phyloP scores from a whole-genome alignment of 2,797 vertebrate genomes.

The Bradypus variegatus region DNA sequence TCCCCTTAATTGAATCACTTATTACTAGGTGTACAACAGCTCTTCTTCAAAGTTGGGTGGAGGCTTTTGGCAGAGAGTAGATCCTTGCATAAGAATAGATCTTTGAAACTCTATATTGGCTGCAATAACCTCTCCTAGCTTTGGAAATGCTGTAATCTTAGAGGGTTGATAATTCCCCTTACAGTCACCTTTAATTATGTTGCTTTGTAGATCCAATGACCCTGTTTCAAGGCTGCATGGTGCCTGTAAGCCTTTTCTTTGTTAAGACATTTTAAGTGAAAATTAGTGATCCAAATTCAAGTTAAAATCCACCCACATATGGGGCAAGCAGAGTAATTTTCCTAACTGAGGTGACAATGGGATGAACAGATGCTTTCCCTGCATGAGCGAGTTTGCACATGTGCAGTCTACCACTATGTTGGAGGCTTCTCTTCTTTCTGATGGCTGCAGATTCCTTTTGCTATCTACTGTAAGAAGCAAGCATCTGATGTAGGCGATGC shows the following conservation, averaged over 20 bases:
- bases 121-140: neutral
- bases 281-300: neutral
- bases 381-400: neutral
- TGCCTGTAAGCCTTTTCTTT: neutral
- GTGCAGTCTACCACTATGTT: too few relatives aligned
- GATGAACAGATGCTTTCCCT: neutral
- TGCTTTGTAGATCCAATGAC: neutral
- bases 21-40: neutral
- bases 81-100: neutral
- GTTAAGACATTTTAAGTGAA: neutral
- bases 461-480: neutral
- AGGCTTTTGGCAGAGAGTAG: neutral
- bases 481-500: neutral
- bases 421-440: neutral
- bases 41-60: neutral
- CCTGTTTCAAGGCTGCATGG: neutral
- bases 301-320: neutral
- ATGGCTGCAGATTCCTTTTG: neutral
- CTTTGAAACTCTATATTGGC: neutral
- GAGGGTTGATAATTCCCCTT: neutral
- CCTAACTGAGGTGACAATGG: neutral
- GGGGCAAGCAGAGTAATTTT: neutral
- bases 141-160: neutral
- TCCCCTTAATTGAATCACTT: neutral
- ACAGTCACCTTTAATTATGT: neutral